Conservation (phyloP, 2,888 invertebrate species). For the Abrostola triplasia region DNA sequence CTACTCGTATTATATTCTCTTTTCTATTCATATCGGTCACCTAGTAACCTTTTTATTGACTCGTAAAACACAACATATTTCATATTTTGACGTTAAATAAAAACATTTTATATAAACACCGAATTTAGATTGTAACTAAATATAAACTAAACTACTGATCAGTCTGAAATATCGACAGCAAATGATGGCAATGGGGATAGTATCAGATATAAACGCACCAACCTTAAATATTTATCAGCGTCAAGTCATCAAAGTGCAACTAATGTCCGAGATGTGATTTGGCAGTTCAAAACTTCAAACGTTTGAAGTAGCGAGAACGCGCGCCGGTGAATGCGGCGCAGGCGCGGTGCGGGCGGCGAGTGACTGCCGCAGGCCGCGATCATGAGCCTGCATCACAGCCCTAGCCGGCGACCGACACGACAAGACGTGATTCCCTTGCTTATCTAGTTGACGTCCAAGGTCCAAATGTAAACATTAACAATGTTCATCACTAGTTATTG, state of each 20-base stretch:
- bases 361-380: slow-evolving; percentile 50
- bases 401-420: slow-evolving; percentile 42
- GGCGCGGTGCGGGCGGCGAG: slow-evolving; percentile 47
- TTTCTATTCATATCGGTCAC: no score
- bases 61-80: not conserved
- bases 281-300: slow-evolving; percentile 31
- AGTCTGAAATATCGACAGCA: not conserved
- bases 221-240: slow-evolving; percentile 45
- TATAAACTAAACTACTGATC: not conserved
- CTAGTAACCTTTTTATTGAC: not conserved
- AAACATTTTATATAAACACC: not conserved
- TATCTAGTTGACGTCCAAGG: slow-evolving; percentile 77
- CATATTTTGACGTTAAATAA: not conserved
- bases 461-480: slow-evolving; percentile 67
- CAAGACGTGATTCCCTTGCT: slow-evolving; percentile 60
- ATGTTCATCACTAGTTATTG: slow-evolving; percentile 44
- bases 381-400: slow-evolving; percentile 48
- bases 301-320: slow-evolving; percentile 28
- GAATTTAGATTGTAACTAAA: not conserved
- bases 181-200: slow-evolving; percentile 8
- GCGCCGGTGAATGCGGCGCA: slow-evolving; percentile 18
- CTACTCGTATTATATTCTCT: no score
- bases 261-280: slow-evolving; percentile 26
- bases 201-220: slow-evolving; percentile 24
- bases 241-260: slow-evolving; percentile 40